Evolutionary conservation across 2,797 vertebrate genomes (phyloP).

Genomic region (Crax fasciolata): DNA sequence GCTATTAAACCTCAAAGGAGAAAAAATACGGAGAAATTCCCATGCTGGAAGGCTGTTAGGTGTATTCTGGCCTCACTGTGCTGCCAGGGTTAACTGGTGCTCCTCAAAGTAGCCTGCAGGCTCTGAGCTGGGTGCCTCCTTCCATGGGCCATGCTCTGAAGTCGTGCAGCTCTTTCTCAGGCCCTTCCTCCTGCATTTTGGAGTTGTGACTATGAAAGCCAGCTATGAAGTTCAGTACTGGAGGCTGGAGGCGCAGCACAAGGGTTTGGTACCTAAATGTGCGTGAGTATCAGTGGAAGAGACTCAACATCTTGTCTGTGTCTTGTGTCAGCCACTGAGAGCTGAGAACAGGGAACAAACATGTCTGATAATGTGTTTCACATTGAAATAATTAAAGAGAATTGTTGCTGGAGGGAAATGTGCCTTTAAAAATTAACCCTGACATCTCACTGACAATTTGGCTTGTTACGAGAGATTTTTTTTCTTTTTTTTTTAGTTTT

Average conservation of each 20-base stretch:
- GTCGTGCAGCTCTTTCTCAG: neutral
- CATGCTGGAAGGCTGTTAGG: neutral
- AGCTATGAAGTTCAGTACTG: neutral
- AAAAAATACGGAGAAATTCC: neutral
- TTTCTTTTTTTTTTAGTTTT: neutral
- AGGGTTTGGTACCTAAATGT: neutral
- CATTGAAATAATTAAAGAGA: constrained; percentile 79
- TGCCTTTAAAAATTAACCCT: constrained; percentile 81
- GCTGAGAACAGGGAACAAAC: constrained; percentile 69
- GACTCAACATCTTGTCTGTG: constrained; percentile 60
- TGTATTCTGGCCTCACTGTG: neutral
- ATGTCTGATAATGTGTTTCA: constrained; percentile 76
- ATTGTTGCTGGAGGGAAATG: constrained; percentile 77
- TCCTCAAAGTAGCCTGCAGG: neutral
- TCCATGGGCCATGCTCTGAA: fast-evolving
- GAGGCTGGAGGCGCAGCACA: neutral
- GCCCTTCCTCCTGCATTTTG: fast-evolving
- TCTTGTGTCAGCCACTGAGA: constrained; percentile 53
- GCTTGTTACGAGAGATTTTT: constrained; percentile 26
- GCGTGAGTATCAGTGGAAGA: neutral
- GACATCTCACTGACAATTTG: constrained; percentile 66
- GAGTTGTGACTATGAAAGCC: fast-evolving
- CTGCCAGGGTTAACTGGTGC: neutral
- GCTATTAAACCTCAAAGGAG: neutral
- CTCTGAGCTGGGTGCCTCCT: fast-evolving